These are phyloP conservation scores for Blastobasis adustella DNA, from an alignment of 2,888 invertebrate genomes.

Conservation along the genomic window DNA sequence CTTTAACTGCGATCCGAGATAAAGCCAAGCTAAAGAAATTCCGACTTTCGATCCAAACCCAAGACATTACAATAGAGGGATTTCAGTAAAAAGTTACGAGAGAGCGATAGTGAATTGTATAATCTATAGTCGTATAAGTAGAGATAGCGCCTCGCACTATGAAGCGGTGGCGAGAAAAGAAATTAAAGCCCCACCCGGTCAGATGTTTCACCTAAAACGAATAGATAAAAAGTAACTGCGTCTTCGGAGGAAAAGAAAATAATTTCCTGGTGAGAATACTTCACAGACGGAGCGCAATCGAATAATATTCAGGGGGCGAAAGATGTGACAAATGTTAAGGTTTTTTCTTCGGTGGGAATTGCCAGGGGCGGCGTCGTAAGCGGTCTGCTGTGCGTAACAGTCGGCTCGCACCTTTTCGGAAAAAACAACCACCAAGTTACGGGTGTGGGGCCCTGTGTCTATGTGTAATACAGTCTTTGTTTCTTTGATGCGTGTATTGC, in stretches of 20 bases:
- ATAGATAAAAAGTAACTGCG: no score
- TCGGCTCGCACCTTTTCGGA: no score
- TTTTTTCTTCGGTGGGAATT: conserved; percentile 21
- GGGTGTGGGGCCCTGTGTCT: no score
- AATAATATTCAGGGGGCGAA: conserved; percentile 43
- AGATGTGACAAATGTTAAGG: conserved; percentile 37
- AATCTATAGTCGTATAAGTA: no score
- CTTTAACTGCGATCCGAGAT: conserved; percentile 30
- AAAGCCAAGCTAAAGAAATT: conserved; percentile 25
- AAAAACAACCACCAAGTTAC: no score
- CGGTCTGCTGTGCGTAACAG: conserved; percentile 8
- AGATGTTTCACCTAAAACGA: no score
- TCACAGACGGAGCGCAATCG: conserved; percentile 34
- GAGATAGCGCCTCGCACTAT: no score
- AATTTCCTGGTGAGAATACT: conserved; percentile 30
- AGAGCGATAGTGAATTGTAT: not conserved
- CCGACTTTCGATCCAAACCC: conserved; percentile 27
- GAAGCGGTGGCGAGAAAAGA: not conserved
- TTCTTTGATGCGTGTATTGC: no score
- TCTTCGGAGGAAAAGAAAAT: conserved; percentile 23
- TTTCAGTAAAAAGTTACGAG: not conserved
- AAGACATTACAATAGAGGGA: not conserved
- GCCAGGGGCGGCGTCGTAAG: conserved; percentile 17
- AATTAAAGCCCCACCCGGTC: not conserved
- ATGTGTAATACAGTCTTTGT: no score